phyloP scores from a whole-genome alignment of 2,888 invertebrate genomes.

The Xestia rhomboidea region DNA sequence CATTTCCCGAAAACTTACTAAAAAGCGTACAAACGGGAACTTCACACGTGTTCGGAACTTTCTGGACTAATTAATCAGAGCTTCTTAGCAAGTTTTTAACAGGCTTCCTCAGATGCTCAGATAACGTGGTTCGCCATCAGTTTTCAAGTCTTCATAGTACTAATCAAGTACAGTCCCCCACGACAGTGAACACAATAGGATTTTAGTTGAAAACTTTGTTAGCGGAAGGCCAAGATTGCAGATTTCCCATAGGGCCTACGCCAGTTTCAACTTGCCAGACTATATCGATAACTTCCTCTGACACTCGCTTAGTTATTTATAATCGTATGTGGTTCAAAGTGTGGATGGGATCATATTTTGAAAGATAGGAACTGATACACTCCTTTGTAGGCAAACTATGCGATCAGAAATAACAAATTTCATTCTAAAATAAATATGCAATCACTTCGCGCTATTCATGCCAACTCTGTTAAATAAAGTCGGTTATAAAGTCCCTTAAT shows the following conservation, averaged over 20 bases:
- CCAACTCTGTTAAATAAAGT: neutral
- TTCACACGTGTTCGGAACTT: slow-evolving; percentile 44
- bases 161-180: slow-evolving; percentile 85
- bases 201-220: slow-evolving; percentile 90
- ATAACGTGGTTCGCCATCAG: slow-evolving; percentile 67
- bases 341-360: slow-evolving; percentile 49
- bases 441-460: neutral
- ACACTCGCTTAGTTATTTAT: slow-evolving; percentile 81
- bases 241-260: slow-evolving; percentile 88
- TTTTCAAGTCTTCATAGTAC: slow-evolving; percentile 72
- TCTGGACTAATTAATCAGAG: slow-evolving; percentile 51
- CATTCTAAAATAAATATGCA: neutral
- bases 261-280: slow-evolving; percentile 88
- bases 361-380: neutral
- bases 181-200: slow-evolving; percentile 87
- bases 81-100: slow-evolving; percentile 51
- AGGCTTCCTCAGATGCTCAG: slow-evolving; percentile 26
- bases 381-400: neutral
- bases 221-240: slow-evolving; percentile 88
- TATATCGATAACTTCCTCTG: slow-evolving; percentile 87
- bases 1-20: slow-evolving; percentile 15
- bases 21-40: slow-evolving; percentile 36
- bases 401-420: neutral
- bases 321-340: slow-evolving; percentile 67
- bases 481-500: neutral